A percentile compares a stretch with the other conserved stretches of the same genome.
These are phyloP conservation scores for Ovis canadensis DNA, from an alignment of 2,113 vertebrate genomes.

Conservation along the genomic window DNA sequence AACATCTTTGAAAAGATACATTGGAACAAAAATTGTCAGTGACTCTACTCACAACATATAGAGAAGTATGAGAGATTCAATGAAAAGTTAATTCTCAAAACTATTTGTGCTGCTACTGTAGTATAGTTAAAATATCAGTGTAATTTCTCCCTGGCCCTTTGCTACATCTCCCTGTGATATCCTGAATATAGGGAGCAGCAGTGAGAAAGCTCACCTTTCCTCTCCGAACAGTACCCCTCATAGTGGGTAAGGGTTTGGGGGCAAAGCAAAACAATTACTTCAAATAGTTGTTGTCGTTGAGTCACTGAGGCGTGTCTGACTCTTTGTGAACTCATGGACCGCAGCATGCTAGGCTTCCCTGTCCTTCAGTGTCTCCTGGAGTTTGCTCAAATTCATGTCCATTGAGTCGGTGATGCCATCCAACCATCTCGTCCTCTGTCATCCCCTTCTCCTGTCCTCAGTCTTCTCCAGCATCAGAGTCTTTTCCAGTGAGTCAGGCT, in stretches of 20 bases:
- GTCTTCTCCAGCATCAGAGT: neutral
- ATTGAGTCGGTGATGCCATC: neutral
- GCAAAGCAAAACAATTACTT: neutral
- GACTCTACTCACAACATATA: neutral
- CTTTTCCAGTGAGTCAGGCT: neutral
- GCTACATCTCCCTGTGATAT: neutral
- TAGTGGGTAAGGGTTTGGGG: accelerated
- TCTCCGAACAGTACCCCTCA: neutral
- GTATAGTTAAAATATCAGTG: neutral
- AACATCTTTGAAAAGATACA: neutral
- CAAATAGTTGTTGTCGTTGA: neutral
- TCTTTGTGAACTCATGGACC: neutral
- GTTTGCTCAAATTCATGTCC: neutral
- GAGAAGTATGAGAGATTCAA: neutral
- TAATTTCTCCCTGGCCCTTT: neutral
- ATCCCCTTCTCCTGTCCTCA: neutral
- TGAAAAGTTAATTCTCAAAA: neutral
- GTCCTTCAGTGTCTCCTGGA: neutral
- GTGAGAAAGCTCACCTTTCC: neutral
- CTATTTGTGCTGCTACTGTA: neutral
- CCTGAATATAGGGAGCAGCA: neutral
- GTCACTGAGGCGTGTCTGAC: neutral
- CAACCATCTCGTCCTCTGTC: neutral
- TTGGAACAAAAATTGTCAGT: neutral
- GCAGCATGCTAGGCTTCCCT: neutral